Evolutionary conservation across 2,888 invertebrate species (phyloP).

Genomic region (Acleris laterana): DNA sequence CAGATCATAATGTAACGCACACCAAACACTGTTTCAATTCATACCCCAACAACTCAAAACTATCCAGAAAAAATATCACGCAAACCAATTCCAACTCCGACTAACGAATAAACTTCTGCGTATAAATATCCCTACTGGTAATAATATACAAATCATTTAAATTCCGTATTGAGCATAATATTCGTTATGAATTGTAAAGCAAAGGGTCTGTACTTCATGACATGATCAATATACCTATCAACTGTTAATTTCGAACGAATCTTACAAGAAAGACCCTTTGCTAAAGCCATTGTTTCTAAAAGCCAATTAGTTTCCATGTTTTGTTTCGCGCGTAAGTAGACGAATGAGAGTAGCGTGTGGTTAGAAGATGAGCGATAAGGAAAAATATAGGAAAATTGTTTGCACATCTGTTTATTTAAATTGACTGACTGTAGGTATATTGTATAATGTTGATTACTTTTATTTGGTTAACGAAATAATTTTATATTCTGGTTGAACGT

Average conservation of each 20-base stretch:
- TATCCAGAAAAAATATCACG: slow-evolving; percentile 6
- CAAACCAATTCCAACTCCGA: slow-evolving; percentile 16
- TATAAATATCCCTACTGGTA: slow-evolving; percentile 14
- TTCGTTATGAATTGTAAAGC: slow-evolving; percentile 68
- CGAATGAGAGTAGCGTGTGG: slow-evolving; percentile 60
- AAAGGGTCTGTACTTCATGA: slow-evolving; percentile 72
- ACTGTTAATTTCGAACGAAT: background rate
- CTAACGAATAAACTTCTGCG: slow-evolving; percentile 1
- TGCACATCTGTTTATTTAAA: slow-evolving; percentile 76
- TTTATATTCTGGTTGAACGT: slow-evolving; percentile 33
- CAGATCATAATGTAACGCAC: background rate
- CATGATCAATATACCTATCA: slow-evolving; percentile 35
- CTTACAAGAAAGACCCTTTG: slow-evolving; percentile 70
- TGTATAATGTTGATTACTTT: slow-evolving; percentile 55
- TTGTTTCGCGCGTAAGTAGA: slow-evolving; percentile 57
- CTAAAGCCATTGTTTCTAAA: slow-evolving; percentile 55
- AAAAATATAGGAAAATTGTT: slow-evolving; percentile 78
- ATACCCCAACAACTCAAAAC: slow-evolving; percentile 9
- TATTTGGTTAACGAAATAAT: slow-evolving; percentile 52
- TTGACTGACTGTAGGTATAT: slow-evolving; percentile 41
- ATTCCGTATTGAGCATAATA: slow-evolving; percentile 39
- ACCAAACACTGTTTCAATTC: slow-evolving; percentile 12
- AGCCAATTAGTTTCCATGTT: slow-evolving; percentile 53
- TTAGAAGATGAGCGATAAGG: slow-evolving; percentile 52
- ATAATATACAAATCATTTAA: slow-evolving; percentile 19